Base-by-base conservation (phyloP, 2,888 invertebrate species). In the Charanyca ferruginea region DNA sequence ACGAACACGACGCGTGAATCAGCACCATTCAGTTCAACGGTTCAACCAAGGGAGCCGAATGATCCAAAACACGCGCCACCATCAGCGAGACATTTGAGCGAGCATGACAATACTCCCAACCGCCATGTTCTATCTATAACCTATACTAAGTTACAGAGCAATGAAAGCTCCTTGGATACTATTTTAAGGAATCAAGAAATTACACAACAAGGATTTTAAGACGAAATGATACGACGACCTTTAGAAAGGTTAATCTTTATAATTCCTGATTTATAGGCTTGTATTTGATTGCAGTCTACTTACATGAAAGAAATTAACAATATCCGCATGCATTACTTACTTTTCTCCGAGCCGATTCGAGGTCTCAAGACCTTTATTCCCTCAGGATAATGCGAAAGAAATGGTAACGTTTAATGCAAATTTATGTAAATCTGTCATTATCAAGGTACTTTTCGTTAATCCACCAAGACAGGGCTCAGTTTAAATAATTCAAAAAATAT, bases 401-500 rank as follows among this genome's bases (percentile, higher is more conserved):
- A 75, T 70, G 54, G 69, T 82, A 77, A 52, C 64, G 71, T 74
- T 66, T 32, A 74, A 87, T 88, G 88, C 82, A 85, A 89, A 90
- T 89, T 77, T 86, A 91, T 89, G 90, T 74, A 88, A 85, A 90
- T 88, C 81, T 79, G 66, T 54, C 52, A 76, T 69, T 75, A 76
- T 68, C 74, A 72, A 79, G 81, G 77, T 80, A 84, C 84, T 85
- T 86, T 79, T 76, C 60, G 80, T 82, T 89, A 90, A 90, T 90
- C 86, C 87, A 73, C 79, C 78, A 69, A 84, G 88, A 86, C 86
- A 85, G 86, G 80, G 79, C 80, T 57, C 76, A 77, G 80, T 83
- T 83, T 85, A 85, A 89, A 89, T 89, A 88, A 90, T 89, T 87
- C 87, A 85, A 79, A 81, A 79, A 87, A 89, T 89, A 89, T 88